Evolutionary conservation across 2,113 vertebrate species (phyloP).

Genomic region (Epinephelus cyanopodus): DNA sequence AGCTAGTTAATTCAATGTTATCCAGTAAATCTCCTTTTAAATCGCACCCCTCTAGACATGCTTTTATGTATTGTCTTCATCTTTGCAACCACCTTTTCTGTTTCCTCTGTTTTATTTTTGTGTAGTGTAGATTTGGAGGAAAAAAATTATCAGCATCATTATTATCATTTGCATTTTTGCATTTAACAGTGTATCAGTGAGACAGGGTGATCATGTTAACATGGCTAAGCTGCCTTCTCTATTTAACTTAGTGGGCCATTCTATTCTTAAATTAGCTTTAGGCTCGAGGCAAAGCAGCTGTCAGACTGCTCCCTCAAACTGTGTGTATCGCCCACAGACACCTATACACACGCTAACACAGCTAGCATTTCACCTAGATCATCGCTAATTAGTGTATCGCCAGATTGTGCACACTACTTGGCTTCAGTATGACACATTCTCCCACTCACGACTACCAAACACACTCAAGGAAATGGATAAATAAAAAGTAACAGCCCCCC

Average conservation of each 20-base stretch:
- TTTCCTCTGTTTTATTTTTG: not conserved
- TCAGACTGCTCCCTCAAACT: conserved; percentile 71
- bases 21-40: conserved; percentile 68
- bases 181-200: not conserved
- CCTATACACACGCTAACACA: conserved; percentile 63
- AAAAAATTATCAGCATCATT: conserved; percentile 5
- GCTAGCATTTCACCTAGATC: conserved; percentile 76
- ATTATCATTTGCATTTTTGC: conserved; percentile 23
- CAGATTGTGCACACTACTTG: conserved; percentile 69
- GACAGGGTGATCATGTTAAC: conserved; percentile 16
- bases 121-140: not conserved
- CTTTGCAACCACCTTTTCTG: conserved; percentile 23
- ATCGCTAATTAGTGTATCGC: conserved; percentile 77
- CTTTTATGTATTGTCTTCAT: conserved; percentile 62
- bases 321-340: conserved; percentile 67
- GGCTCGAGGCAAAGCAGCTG: conserved; percentile 72
- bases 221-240: conserved; percentile 30
- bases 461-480: conserved; percentile 23
- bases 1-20: conserved; percentile 69
- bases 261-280: conserved; percentile 63
- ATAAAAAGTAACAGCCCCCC: conserved; percentile 38
- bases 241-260: conserved; percentile 52
- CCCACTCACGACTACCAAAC: conserved; percentile 47
- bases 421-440: conserved; percentile 56
- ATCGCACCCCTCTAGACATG: conserved; percentile 59